A percentile compares a stretch with the other conserved stretches of the same genome.
Conservation (phyloP, 2,113 vertebrate species). For the Plectropomus leopardus region DNA sequence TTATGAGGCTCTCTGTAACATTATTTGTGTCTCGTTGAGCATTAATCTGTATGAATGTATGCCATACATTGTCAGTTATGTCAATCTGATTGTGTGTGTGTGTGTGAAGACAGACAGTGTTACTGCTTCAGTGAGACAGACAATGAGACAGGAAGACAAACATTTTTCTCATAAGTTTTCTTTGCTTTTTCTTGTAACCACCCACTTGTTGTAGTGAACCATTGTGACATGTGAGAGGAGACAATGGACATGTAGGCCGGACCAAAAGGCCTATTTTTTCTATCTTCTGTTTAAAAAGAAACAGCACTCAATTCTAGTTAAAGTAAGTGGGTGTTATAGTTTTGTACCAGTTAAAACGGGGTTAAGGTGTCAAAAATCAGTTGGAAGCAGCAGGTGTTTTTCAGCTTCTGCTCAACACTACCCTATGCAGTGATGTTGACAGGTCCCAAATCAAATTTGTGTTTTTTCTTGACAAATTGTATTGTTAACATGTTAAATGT, state of each 20-base stretch:
- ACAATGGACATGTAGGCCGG: conserved; percentile 13
- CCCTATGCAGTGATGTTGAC: neutral
- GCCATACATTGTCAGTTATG: neutral
- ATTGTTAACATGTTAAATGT: too few species aligned
- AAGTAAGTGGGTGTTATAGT: conserved; percentile 20
- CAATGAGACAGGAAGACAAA: conserved; percentile 19
- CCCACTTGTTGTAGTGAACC: conserved; percentile 8
- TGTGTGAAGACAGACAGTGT: neutral
- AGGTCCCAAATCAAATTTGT: too few species aligned
- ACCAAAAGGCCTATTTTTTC: neutral
- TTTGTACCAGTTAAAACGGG: neutral
- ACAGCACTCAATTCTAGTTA: neutral
- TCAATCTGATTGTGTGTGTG: neutral
- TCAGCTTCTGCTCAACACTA: neutral
- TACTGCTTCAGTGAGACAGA: conserved; percentile 15
- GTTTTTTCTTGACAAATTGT: too few species aligned
- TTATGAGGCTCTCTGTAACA: neutral
- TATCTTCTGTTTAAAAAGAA: neutral
- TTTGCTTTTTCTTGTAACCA: conserved; percentile 34
- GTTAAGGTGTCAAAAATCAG: neutral
- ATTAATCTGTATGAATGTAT: neutral
- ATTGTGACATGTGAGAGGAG: neutral
- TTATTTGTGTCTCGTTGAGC: neutral
- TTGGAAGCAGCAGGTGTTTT: conserved; percentile 25
- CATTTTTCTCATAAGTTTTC: conserved; percentile 23